Percentiles rank a stretch among this genome's conserved stretches.
Evolutionary conservation across 2,113 vertebrate species (phyloP).

Genomic region (Upupa epops): DNA sequence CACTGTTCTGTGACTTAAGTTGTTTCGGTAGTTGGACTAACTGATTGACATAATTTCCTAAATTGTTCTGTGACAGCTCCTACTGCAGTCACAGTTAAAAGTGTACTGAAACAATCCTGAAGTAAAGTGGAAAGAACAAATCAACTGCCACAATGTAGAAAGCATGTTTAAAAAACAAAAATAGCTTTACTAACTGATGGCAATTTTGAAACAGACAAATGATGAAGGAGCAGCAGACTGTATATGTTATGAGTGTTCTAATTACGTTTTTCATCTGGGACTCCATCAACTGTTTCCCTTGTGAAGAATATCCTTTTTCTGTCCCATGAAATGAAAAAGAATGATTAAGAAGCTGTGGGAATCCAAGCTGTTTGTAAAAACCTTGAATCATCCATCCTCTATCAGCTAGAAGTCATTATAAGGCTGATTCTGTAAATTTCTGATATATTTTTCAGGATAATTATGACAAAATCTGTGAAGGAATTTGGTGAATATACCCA

Average conservation of each 20-base stretch:
- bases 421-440: background rate
- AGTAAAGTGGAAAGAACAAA: conserved; percentile 56
- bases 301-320: conserved; percentile 5
- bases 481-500: background rate
- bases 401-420: background rate
- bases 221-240: background rate
- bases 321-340: conserved; percentile 17
- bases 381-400: background rate
- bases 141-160: conserved; percentile 24
- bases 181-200: conserved; percentile 29
- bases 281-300: conserved; percentile 7
- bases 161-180: conserved; percentile 27
- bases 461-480: background rate
- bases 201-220: conserved; percentile 56
- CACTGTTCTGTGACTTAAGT: conserved; percentile 35
- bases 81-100: conserved; percentile 38
- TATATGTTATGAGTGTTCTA: background rate
- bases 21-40: conserved; percentile 49
- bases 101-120: conserved; percentile 13
- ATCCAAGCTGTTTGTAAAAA: background rate
- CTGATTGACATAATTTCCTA: conserved; percentile 40
- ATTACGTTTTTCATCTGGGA: background rate
- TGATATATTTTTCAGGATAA: background rate
- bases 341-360: background rate
- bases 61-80: conserved; percentile 31